Evolutionary conservation across 92 coral and sea anemone species (phyloP), one percentile per base, ranked within the genome.

Genomic region (Muricea muricata): DNA sequence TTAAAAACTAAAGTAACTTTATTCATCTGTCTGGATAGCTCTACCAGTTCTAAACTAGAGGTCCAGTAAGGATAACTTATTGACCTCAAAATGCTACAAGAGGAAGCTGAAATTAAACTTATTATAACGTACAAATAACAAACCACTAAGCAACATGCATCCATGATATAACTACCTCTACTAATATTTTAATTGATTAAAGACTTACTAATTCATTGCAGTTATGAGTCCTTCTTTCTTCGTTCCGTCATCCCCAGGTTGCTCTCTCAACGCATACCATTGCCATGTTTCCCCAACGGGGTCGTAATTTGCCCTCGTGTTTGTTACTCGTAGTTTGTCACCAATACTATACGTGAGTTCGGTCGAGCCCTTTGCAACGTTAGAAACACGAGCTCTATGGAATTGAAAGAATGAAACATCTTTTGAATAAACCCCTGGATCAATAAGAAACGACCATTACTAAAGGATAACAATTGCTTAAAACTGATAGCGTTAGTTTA

Each of bases 231-330:
- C 99, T 80, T 96, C 99, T 71, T 93, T 95, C 41, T 77, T 77
- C 26, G 90, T 80, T 41, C 85, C 90, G 30, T 90, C 94, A 50
- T 95, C 97, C 72, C 91, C 98, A 48, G 86, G 93, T 80, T 91
- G 84, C 57, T 90, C 94, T 42, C 99, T 94, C 83, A 91, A 89
- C 6, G 99, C 99, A 58, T 93, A 94, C 99, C 99, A 96, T 25
- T 93, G 91, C 99, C 99, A 96, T 0, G 92, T 90, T 75, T 96
- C 94, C 26, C 89, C 79, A 35, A 92, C 93, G 68, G 90, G 92
- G 73, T 93, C 99, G 35, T 96, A 96, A 88, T 96, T 91, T 17
- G 99, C 99, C 25, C 99, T 90, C 26, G 99, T 96, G 89, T 96
- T 96, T 73, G 90, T 93, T 65, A 96, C 93, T 66, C 94, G 99